Percentiles rank a stretch among this genome's conserved stretches.
Evolutionary conservation across 2,888 invertebrate species (phyloP).

Genomic region (Anthophora plumipes): DNA sequence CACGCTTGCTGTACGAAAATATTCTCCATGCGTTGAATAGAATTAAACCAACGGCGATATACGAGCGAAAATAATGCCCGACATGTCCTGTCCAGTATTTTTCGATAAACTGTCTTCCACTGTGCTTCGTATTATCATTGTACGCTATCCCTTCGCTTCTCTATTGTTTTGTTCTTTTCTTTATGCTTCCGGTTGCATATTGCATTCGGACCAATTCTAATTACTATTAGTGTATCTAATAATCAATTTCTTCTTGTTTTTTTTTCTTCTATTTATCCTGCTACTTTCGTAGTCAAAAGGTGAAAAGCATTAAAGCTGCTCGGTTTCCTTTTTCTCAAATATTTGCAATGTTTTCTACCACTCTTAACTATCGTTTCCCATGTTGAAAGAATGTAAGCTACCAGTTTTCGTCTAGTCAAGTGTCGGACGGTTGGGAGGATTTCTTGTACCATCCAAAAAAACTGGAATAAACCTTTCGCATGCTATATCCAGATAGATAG

Average conservation of each 20-base stretch:
- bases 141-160: no score
- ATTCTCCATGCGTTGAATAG: conserved; percentile 23
- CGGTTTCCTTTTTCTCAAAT: no score
- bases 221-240: background rate
- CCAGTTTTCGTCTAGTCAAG: no score
- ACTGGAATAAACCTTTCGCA: background rate
- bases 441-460: background rate
- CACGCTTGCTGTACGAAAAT: conserved; percentile 28
- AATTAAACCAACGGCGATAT: conserved; percentile 30
- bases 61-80: conserved; percentile 8
- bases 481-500: background rate
- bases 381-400: no score
- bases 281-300: no score
- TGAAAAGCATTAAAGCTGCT: no score
- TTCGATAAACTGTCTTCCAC: background rate
- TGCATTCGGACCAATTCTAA: background rate
- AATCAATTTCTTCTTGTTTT: no score
- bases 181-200: background rate
- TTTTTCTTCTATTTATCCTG: no score
- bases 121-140: background rate
- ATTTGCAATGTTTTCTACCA: no score
- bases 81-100: background rate
- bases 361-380: no score
- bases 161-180: background rate
- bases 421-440: background rate